Conservation (phyloP, 2,113 vertebrate genomes). For the Pogona vitticeps region DNA sequence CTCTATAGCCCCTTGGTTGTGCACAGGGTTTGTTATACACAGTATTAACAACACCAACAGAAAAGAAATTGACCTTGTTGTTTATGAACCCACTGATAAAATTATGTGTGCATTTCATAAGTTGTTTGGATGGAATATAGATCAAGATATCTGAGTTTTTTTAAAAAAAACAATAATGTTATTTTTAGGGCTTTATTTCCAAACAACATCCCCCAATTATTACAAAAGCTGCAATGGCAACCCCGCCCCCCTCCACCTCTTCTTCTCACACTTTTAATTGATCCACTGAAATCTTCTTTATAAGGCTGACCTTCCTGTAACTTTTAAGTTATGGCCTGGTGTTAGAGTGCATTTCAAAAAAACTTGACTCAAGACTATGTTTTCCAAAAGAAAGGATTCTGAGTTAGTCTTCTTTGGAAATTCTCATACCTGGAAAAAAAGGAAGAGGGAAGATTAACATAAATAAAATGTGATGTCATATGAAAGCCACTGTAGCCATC, state of each 20-base stretch:
- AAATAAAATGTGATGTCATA: background rate
- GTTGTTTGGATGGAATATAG: background rate
- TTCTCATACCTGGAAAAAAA: conserved; percentile 89
- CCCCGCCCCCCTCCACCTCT: conserved; percentile 13
- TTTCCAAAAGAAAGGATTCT: conserved; percentile 98
- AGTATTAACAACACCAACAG: background rate
- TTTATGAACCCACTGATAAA: background rate
- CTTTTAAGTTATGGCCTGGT: conserved; percentile 43
- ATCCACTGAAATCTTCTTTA: conserved; percentile 41
- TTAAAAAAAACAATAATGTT: background rate
- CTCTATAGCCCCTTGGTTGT: too few species aligned
- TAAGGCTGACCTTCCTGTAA: conserved; percentile 22
- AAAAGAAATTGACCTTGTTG: background rate
- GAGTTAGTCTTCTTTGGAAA: conserved; percentile 91
- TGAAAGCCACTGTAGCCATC: background rate
- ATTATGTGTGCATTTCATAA: background rate
- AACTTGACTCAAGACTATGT: conserved; percentile 71
- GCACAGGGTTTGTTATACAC: background rate
- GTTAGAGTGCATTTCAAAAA: conserved; percentile 52
- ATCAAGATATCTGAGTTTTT: conserved; percentile 1
- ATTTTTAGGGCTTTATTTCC: conserved; percentile 67
- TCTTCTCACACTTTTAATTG: conserved; percentile 52
- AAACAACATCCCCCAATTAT: conserved; percentile 65
- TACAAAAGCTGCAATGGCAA: conserved; percentile 59
- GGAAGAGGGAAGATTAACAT: background rate